Percentiles rank a stretch among this genome's conserved stretches.
Evolutionary conservation across 2,797 vertebrate genomes (phyloP).

Genomic region (Lophius americanus): DNA sequence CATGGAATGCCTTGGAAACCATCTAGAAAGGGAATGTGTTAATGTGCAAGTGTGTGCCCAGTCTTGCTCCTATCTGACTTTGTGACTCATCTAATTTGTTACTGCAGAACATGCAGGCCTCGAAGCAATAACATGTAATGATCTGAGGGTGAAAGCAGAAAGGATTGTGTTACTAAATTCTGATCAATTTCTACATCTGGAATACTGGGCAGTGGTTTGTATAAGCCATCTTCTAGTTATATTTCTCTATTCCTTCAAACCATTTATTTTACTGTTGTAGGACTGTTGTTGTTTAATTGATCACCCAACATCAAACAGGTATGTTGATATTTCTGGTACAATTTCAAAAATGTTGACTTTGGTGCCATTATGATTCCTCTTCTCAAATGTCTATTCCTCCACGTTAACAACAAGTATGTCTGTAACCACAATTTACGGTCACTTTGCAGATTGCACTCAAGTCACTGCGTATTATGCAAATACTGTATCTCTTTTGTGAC

Average conservation of each 20-base stretch:
- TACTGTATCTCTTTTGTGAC: slow-evolving; percentile 20
- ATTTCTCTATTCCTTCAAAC: background rate
- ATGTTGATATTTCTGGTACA: slow-evolving; percentile 1
- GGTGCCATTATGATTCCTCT: background rate
- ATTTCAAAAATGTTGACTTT: background rate
- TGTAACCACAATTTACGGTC: slow-evolving; percentile 12
- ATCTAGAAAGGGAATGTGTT: slow-evolving; percentile 44
- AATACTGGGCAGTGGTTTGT: slow-evolving; percentile 7
- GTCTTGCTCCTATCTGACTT: slow-evolving; percentile 22
- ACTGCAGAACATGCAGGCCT: slow-evolving; percentile 24
- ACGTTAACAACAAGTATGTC: slow-evolving; percentile 9
- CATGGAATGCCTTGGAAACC: slow-evolving; percentile 69
- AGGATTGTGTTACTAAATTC: slow-evolving; percentile 16
- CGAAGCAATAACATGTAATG: slow-evolving; percentile 14
- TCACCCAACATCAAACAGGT: background rate
- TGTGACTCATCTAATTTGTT: slow-evolving; percentile 59
- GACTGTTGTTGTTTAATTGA: slow-evolving; percentile 3
- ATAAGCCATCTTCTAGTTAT: slow-evolving; percentile 1
- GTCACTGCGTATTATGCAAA: slow-evolving; percentile 1
- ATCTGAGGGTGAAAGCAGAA: background rate
- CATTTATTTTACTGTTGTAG: slow-evolving; percentile 6
- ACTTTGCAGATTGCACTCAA: background rate
- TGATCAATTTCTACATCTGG: slow-evolving; percentile 4
- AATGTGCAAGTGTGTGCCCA: slow-evolving; percentile 29
- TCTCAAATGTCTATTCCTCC: slow-evolving; percentile 6